phyloP scores from a whole-genome alignment of 53 echinoderm and acorn worm species.

The Actinopyga echinites region DNA sequence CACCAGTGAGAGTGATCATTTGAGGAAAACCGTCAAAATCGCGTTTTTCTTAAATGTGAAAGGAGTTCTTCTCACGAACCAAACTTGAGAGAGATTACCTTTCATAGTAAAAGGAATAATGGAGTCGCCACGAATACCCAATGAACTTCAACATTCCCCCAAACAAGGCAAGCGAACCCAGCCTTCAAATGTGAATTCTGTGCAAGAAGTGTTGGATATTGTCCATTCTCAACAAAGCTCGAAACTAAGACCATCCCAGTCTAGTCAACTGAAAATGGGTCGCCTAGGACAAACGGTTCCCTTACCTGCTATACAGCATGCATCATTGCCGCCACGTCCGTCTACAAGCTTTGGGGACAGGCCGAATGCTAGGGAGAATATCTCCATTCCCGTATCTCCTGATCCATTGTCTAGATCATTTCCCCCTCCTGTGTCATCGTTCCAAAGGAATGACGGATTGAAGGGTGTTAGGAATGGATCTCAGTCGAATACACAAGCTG shows the following conservation, averaged over 20 bases:
- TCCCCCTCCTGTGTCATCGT: constrained; percentile 3
- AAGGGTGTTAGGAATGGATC: not conserved
- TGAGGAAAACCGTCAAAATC: too few relatives aligned
- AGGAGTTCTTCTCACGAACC: too few relatives aligned
- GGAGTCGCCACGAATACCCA: not conserved
- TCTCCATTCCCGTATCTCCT: not conserved
- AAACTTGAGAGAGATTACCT: too few relatives aligned
- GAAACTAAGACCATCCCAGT: not conserved
- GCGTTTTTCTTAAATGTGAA: too few relatives aligned
- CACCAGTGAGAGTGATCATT: too few relatives aligned
- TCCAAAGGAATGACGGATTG: not conserved
- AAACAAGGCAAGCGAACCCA: not conserved
- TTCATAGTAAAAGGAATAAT: not conserved
- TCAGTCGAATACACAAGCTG: not conserved
- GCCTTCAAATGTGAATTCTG: not conserved
- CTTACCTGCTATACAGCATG: not conserved
- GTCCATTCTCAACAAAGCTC: constrained; percentile 23
- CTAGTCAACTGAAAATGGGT: not conserved
- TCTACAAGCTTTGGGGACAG: constrained; percentile 25
- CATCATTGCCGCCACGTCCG: not conserved
- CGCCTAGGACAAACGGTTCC: constrained; percentile 35
- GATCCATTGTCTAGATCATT: constrained; percentile 9
- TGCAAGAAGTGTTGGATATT: constrained; percentile 28
- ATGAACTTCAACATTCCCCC: not conserved
- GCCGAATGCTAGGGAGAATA: not conserved